These are phyloP conservation scores for Hyles lineata DNA, from an alignment of 2,888 invertebrate species.

Conservation along the genomic window DNA sequence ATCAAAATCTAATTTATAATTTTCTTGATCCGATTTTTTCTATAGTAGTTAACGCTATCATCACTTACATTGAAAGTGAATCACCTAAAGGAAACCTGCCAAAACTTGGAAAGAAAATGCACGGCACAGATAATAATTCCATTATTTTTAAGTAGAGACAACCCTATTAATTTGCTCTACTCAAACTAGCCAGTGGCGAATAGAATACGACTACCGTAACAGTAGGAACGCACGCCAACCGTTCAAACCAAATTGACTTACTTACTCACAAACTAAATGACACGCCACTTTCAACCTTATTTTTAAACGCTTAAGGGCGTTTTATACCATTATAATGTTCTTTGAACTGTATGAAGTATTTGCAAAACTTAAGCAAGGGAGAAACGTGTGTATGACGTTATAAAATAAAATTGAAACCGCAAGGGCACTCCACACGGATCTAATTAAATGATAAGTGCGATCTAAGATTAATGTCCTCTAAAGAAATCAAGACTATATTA, in stretches of 20 bases:
- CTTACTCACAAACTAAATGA: constrained; percentile 38
- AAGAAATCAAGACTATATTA: constrained; percentile 61
- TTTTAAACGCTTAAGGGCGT: background rate
- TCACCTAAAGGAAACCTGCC: no score
- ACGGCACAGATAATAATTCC: no score
- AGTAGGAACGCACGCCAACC: constrained; percentile 63
- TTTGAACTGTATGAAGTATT: constrained; percentile 45
- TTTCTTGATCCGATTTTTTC: no score
- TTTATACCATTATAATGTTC: constrained; percentile 32
- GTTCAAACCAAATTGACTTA: constrained; percentile 52
- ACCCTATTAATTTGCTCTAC: constrained; percentile 75
- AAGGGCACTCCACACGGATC: constrained; percentile 79
- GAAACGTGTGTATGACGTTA: constrained; percentile 83
- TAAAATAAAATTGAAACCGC: constrained; percentile 83
- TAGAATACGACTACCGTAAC: constrained; percentile 67
- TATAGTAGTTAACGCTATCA: no score
- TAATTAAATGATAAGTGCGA: constrained; percentile 84
- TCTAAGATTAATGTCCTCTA: constrained; percentile 79
- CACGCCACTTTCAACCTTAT: constrained; percentile 53
- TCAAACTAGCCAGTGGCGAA: constrained; percentile 71
- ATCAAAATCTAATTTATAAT: no score
- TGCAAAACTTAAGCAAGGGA: constrained; percentile 67
- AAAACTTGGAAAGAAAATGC: no score
- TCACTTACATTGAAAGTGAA: no score
- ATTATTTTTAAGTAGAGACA: constrained; percentile 43